These are phyloP conservation scores for Drosophila willistoni DNA, from an alignment of 1,140 invertebrate species.

Conservation along the genomic window DNA sequence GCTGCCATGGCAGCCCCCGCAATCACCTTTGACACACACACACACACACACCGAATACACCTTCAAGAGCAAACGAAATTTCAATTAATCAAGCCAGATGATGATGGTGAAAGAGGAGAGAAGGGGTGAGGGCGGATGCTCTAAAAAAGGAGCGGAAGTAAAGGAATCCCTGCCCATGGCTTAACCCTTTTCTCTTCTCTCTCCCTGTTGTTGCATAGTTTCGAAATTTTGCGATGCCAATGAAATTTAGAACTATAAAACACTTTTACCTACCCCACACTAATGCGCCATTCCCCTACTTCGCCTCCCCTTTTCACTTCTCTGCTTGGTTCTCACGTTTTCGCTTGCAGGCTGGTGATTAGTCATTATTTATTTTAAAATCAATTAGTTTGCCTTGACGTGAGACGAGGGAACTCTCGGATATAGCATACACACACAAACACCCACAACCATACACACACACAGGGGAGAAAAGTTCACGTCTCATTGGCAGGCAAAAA, in stretches of 20 bases:
- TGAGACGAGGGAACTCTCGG: constrained; percentile 28
- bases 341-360: constrained; percentile 56
- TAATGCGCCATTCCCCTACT: background rate
- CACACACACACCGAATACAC: constrained; percentile 33
- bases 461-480: constrained; percentile 51
- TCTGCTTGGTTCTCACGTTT: constrained; percentile 15
- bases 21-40: constrained; percentile 14
- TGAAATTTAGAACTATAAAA: constrained; percentile 35
- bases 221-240: constrained; percentile 46
- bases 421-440: background rate
- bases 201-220: constrained; percentile 22
- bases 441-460: background rate
- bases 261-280: background rate
- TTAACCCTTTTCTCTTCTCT: constrained; percentile 34
- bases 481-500: constrained; percentile 68
- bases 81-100: constrained; percentile 71
- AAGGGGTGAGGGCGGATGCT: no score
- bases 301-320: background rate
- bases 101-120: background rate
- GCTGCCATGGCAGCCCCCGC: constrained; percentile 22
- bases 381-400: constrained; percentile 75
- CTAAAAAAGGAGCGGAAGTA: constrained; percentile 20
- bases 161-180: constrained; percentile 40
- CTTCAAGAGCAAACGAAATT: constrained; percentile 77
- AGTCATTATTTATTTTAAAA: constrained; percentile 81